Evolutionary conservation across 2,797 vertebrate species (phyloP).

Genomic region (Cryptoblepharus egeriae): DNA sequence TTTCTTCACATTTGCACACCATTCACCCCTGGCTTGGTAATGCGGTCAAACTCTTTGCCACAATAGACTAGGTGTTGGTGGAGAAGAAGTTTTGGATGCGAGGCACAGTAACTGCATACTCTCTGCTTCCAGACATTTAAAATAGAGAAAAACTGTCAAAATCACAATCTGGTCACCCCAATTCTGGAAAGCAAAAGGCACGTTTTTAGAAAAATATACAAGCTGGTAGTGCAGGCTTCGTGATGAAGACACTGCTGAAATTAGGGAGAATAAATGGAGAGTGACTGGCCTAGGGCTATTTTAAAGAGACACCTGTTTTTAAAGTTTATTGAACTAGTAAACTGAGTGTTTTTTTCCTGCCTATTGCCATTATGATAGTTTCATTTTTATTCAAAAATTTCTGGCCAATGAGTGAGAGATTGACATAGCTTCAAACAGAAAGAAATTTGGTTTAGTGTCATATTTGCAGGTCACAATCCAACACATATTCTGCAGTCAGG

Average conservation of each 20-base stretch:
- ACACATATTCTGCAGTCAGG: constrained; percentile 13
- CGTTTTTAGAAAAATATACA: not conserved
- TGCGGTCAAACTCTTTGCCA: not conserved
- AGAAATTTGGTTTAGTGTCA: constrained; percentile 17
- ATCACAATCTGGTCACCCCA: not conserved
- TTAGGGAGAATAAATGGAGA: not conserved
- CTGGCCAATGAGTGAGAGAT: not conserved
- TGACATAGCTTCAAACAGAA: constrained; percentile 10
- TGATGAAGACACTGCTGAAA: not conserved
- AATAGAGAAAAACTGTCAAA: not conserved
- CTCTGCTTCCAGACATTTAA: not conserved
- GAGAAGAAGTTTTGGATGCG: not conserved
- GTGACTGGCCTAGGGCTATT: not conserved
- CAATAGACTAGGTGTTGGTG: not conserved
- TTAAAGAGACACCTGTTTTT: not conserved
- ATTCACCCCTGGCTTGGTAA: not conserved
- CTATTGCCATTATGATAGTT: not conserved
- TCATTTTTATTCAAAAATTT: constrained; percentile 19
- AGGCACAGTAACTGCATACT: not conserved
- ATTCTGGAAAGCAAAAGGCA: not conserved
- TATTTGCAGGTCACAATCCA: constrained; percentile 1
- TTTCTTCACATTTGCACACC: not conserved
- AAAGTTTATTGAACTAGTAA: constrained; percentile 21
- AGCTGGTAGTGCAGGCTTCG: not conserved
- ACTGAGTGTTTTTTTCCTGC: constrained; percentile 3